phyloP scores from a whole-genome alignment of 2,888 invertebrate genomes.

The Polyploca ridens region DNA sequence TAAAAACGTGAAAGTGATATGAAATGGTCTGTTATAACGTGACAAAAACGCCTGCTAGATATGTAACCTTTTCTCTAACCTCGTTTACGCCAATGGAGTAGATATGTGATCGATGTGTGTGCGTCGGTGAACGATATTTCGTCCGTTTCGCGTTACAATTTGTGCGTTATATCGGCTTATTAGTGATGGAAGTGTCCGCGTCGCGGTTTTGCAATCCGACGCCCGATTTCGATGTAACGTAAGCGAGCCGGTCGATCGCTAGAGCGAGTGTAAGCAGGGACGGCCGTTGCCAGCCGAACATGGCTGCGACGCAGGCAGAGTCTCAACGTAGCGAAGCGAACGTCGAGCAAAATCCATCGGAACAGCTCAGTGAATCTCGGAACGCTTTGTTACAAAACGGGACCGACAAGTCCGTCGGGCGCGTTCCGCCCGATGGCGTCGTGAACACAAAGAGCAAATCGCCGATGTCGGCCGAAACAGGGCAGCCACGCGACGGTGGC shows the following conservation, averaged over 20 bases:
- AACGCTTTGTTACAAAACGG: conserved; percentile 90
- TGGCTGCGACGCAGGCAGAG: conserved; percentile 94
- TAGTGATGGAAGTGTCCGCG: conserved; percentile 84
- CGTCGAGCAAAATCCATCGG: conserved; percentile 87
- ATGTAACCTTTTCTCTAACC: conserved; percentile 90
- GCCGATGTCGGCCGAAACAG: conserved; percentile 88
- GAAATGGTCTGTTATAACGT: conserved; percentile 79
- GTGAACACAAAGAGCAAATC: conserved; percentile 87
- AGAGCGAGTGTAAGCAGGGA: conserved; percentile 86
- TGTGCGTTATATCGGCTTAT: conserved; percentile 71
- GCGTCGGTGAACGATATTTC: conserved; percentile 88
- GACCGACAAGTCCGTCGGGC: conserved; percentile 89
- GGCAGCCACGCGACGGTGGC: conserved; percentile 89
- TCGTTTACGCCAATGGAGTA: conserved; percentile 91
- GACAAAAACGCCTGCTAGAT: conserved; percentile 84
- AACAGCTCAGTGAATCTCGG: conserved; percentile 88
- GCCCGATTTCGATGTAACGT: conserved; percentile 84
- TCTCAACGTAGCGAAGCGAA: conserved; percentile 91
- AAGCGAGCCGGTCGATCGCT: conserved; percentile 83
- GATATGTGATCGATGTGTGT: conserved; percentile 90
- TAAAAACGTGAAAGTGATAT: conserved; percentile 76
- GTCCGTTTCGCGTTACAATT: conserved; percentile 80
- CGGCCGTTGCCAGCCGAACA: conserved; percentile 86
- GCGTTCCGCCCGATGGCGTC: conserved; percentile 87
- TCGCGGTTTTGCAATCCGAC: conserved; percentile 82